Base-by-base conservation (phyloP, 2,888 invertebrate species). In the Diadegma fenestrale region DNA sequence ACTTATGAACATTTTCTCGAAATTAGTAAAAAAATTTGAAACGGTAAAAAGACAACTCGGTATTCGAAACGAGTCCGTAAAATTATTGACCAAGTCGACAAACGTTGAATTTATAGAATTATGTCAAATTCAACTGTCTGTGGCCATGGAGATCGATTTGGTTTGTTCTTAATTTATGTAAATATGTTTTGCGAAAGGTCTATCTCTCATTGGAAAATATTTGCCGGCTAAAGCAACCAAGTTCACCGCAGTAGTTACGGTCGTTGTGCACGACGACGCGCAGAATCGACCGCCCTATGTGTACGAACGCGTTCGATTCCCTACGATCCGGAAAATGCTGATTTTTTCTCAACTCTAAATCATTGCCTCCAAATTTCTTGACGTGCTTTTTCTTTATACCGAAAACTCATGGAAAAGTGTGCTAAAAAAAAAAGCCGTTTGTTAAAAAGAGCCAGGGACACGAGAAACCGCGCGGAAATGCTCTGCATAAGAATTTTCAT, bases 251-350 rank as follows among this genome's bases (percentile, higher is more conserved):
- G 85, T 85, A 85, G 85, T 85, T 79, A 82, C 76, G 82, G 82
- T 85, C 85, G 85, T 79, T 82, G 82, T 85, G 82, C 82, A 79
- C 71, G 72, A 71, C 82, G 82, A 85, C 85, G 85, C 85, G 85
- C 85, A 82, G 82, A 82, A 82, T 85, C 79, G 48, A 63, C 71
- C 43, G 54, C 73, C 63, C 54, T 48, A 41, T 51, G 10, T 26
- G n/a, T 26, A 22, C 33, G 22, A 51, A n/a, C 54, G 54, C 19
- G 37, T 37, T 41, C n/a, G 19, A 68, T 22, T 76, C 33, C n/a
- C n/a, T 69, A 48, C n/a, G 8, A 33, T 22, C 12, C 7, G 26
- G 22, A 30, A 10, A 45, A 30, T 48, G 10, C n/a, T 1, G 8
- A 30, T 45, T 45, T 69, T 45, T 69, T 64, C 30, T 17, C 22